Conservation (phyloP, 2,888 invertebrate species). For the Oligia latruncula region DNA sequence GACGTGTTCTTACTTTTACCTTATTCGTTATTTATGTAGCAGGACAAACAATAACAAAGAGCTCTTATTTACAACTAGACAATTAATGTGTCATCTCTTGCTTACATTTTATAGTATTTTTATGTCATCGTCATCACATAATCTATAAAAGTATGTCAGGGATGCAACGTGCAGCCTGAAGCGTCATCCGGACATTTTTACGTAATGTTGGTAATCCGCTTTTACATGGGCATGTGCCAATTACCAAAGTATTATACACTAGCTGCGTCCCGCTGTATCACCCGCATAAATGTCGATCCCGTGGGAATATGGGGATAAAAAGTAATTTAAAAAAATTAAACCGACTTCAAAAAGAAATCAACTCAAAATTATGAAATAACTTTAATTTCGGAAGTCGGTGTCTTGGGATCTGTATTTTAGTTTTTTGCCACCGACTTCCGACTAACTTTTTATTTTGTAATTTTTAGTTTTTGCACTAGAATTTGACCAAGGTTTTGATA, state of each 20-base stretch:
- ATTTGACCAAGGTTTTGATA: too few relatives aligned
- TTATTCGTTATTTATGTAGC: not conserved
- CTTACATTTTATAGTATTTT: not conserved
- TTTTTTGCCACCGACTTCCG: too few relatives aligned
- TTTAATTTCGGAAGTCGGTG: too few relatives aligned
- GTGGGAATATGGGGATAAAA: too few relatives aligned
- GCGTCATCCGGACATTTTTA: constrained; percentile 29
- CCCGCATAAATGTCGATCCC: too few relatives aligned
- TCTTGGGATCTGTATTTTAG: too few relatives aligned
- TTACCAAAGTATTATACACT: constrained; percentile 1
- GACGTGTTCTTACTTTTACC: constrained; percentile 3
- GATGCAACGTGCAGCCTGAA: constrained; percentile 11
- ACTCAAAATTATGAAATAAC: too few relatives aligned
- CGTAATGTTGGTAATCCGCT: constrained; percentile 31
- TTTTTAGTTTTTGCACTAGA: too few relatives aligned
- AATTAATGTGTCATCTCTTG: constrained; percentile 17
- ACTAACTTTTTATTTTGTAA: too few relatives aligned
- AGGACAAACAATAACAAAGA: constrained; percentile 35
- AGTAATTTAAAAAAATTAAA: too few relatives aligned
- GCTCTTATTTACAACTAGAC: not conserved
- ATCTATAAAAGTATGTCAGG: constrained; percentile 22
- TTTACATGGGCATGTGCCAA: not conserved
- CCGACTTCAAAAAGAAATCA: too few relatives aligned
- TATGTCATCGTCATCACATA: constrained; percentile 2
- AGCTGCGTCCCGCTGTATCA: too few relatives aligned